Conservation (phyloP, 2,113 vertebrate genomes). For the Cygnus atratus region DNA sequence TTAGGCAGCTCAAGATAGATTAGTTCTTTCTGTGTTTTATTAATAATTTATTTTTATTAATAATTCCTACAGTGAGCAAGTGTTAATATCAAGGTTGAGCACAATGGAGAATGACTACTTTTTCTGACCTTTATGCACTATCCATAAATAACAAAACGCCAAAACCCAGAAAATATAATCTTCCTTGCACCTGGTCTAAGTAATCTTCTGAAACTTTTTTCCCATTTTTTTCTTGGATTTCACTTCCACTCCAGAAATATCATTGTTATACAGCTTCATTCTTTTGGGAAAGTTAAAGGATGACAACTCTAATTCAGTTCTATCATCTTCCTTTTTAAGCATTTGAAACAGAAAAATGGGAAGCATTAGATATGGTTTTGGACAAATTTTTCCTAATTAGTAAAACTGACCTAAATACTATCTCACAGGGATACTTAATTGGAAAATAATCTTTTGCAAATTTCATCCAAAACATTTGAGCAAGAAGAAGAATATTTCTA, state of each 20-base stretch:
- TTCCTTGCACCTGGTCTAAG: neutral
- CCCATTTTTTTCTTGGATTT: neutral
- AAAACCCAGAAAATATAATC: neutral
- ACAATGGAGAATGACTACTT: neutral
- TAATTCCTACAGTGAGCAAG: neutral
- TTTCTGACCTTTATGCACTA: neutral
- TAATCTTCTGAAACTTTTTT: neutral
- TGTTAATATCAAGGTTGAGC: neutral
- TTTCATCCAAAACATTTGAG: neutral
- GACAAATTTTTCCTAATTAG: neutral
- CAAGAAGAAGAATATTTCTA: neutral
- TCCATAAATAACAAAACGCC: neutral
- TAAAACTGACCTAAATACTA: neutral
- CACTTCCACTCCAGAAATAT: neutral
- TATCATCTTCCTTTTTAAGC: neutral
- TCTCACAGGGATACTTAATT: rapidly evolving
- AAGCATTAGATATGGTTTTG: neutral
- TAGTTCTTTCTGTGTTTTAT: neutral
- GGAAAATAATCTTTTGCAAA: neutral
- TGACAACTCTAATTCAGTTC: neutral
- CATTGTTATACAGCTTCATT: neutral
- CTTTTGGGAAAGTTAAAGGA: neutral
- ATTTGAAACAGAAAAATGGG: neutral
- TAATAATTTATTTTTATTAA: neutral
- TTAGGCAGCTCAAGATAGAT: neutral